A percentile compares a stretch with the other conserved stretches of the same genome.
Conservation (phyloP, 2,888 invertebrate species). For the Spilosoma lubricipeda region DNA sequence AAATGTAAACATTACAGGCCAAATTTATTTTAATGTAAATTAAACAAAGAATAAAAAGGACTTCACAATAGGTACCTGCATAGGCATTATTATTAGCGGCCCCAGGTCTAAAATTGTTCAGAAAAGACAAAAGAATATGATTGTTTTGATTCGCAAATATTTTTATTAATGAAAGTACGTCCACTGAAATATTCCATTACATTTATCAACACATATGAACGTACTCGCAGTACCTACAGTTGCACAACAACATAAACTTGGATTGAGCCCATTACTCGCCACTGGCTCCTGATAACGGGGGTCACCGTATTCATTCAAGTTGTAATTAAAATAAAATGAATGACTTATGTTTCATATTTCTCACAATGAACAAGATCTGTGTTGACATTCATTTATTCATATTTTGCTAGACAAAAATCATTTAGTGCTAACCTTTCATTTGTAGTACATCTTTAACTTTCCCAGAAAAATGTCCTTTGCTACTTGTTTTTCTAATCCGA, state of each 20-base stretch:
- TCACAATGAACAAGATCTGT: constrained; percentile 14
- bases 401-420: not conserved
- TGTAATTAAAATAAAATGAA: constrained; percentile 74
- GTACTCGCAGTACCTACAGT: constrained; percentile 30
- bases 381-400: not conserved
- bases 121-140: not conserved
- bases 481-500: not conserved
- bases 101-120: not conserved
- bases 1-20: not conserved
- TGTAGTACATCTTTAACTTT: not conserved
- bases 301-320: constrained; percentile 73
- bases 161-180: constrained; percentile 38
- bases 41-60: not conserved
- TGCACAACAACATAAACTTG: constrained; percentile 55
- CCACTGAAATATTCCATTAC: constrained; percentile 49
- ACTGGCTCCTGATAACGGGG: constrained; percentile 67
- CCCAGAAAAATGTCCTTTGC: not conserved
- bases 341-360: constrained; percentile 50
- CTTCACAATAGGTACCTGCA: not conserved
- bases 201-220: constrained; percentile 39
- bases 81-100: not conserved
- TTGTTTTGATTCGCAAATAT: constrained; percentile 4
- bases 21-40: not conserved
- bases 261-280: constrained; percentile 55
- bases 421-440: not conserved